Evolutionary conservation across 2,888 invertebrate species (phyloP).

Genomic region (Camponotus fellah): DNA sequence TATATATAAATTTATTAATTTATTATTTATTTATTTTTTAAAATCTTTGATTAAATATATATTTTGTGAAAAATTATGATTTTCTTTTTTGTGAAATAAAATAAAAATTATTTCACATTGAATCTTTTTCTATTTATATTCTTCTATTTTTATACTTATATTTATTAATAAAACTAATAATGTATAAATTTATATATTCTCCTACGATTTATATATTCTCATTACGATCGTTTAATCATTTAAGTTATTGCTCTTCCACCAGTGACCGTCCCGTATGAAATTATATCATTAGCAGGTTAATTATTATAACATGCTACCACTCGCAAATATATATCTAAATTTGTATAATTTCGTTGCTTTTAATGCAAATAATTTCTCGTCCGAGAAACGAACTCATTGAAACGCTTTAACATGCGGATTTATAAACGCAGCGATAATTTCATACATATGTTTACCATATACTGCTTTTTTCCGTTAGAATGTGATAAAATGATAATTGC

Average conservation of each 20-base stretch:
- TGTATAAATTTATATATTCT: conserved; percentile 8
- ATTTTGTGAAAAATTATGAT: not conserved
- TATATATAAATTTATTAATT: not conserved
- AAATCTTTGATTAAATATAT: not conserved
- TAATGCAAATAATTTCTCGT: conserved; percentile 10
- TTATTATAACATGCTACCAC: not conserved
- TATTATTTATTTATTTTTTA: not conserved
- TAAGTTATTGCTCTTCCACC: not conserved
- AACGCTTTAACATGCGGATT: not conserved
- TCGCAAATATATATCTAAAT: not conserved
- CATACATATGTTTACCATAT: not conserved
- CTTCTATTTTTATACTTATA: not conserved
- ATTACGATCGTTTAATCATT: not conserved
- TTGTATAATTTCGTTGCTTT: not conserved
- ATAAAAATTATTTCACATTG: not conserved
- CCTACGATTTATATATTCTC: not conserved
- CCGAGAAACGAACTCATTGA: not conserved
- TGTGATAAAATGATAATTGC: not conserved
- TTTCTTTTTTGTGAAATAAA: not conserved
- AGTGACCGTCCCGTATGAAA: not conserved
- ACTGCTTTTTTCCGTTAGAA: not conserved
- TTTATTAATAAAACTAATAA: not conserved
- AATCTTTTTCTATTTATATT: not conserved
- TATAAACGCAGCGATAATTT: not conserved
- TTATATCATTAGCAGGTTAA: not conserved